Base-by-base conservation (phyloP, 2,113 vertebrate species). In the Cebidichthys violaceus region DNA sequence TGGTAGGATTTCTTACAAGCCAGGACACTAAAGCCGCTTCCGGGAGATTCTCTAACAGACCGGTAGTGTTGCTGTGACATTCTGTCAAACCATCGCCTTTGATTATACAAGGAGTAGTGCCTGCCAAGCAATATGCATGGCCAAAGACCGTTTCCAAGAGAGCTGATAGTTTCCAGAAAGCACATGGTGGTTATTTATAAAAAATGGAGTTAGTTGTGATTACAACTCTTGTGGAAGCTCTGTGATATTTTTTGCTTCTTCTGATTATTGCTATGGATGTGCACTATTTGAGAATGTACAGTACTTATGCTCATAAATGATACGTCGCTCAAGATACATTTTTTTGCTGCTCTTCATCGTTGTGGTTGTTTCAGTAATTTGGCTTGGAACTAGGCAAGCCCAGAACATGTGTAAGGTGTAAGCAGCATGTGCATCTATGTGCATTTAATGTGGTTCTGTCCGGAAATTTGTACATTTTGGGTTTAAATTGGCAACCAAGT, bases 41-140 rank as follows among this genome's bases (percentile, higher is more conserved):
- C 59, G 43, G 85, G 72, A 81, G 84, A 83, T 82, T 74, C 71
- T 75, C 72, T 77, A 57, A 41, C 71, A 39, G 77, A 50, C 78
- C 41, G 82, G 79, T 73, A 74, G 82, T 83, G 84, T 89, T 90
- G 86, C 83, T 86, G 71, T 90, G 89, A 85, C 81, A 86, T 77
- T 72, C 67, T 87, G 85, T 89, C 83, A 90, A 90, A 89, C 69
- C 43, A 29, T 75, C 78, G 84, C 69, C 71, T 65, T 45, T 88
- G 75, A 83, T 90, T 87, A 86, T 74, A 88, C 76, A 83, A 73
- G 41, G 10, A 33, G 9, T 35, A 8, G 67, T 39, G 37, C 79
- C 77, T 81, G 77, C 68, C 76, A 85, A 82, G 67, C 67, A 80
- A 52, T 11, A 69, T 65, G 47, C 14, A 52, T 22, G 11, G 39